Base-by-base conservation (phyloP, 2,888 invertebrate genomes). In the Ophion obscuratus region DNA sequence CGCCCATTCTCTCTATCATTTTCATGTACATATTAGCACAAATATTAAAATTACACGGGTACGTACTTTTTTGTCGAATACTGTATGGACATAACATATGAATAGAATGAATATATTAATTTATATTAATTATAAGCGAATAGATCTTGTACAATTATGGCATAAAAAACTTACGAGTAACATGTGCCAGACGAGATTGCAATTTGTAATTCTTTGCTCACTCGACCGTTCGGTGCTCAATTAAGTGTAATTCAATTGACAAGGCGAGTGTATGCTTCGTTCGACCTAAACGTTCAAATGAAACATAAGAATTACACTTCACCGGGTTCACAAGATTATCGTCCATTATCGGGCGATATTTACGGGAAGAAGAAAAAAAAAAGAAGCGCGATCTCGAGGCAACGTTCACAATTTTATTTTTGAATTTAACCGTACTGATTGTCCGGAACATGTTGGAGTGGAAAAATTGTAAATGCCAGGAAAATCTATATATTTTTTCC, bases 261-360 rank as follows among this genome's bases (percentile, higher is more conserved):
- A 17, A 71, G 24, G 40, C 64, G 40, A 40, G 53, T 53, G 53
- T 53, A 53, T 24, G 31, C 31, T 20, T 20, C 17, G 47, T 53
- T 59, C 67, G 62, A 11, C 7, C 14, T 14, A 40, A 68, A 71
- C 80, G 40, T 70, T 73, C 76, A 76, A 67, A 66, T 59, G 66
- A 80, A 62, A 27, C 67, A n/a, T 40, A 44, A 61, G 11, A 40
- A 53, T 40, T 64, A 40, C 53, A 61, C 24, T 53, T 67, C 40
- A 24, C 70, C 24, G 76, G 73, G 85, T 85, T 85, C 83, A 83
- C 31, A 20, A 83, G 83, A 73, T 85, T 83, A 83, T 83, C 85
- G 71, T 24, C 47, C 59, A 31, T 80, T 57, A 66, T 76, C 79
- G 61, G 44, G 11, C 59, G 61, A 76, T 40, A 67, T 67, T 77